Evolutionary conservation across 1,140 invertebrate genomes (phyloP).

Genomic region (Gryon sp.): DNA sequence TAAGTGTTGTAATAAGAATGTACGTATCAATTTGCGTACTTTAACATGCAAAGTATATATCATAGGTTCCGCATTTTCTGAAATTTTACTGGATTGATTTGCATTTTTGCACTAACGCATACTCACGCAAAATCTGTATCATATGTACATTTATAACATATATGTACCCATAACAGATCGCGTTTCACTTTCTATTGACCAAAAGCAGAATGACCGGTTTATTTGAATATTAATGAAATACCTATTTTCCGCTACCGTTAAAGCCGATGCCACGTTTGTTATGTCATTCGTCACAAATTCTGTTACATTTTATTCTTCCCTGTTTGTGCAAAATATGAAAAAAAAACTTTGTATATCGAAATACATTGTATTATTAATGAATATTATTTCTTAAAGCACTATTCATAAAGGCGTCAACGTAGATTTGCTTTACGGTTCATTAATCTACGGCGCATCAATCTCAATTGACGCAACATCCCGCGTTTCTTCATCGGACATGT

Average conservation of each 20-base stretch:
- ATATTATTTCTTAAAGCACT: too few species aligned
- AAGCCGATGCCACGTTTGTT: slow-evolving; percentile 18
- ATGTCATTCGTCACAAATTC: slow-evolving; percentile 25
- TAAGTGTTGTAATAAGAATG: too few species aligned
- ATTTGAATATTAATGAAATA: slow-evolving; percentile 53
- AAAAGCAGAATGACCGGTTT: slow-evolving; percentile 46
- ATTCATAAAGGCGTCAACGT: background rate
- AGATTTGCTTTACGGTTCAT: slow-evolving; percentile 5
- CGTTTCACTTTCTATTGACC: slow-evolving; percentile 54
- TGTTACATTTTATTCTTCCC: slow-evolving; percentile 15
- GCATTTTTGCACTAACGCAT: background rate
- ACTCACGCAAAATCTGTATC: background rate
- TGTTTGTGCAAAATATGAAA: too few species aligned
- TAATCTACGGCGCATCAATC: slow-evolving; percentile 21
- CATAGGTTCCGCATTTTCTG: too few species aligned
- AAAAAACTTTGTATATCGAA: too few species aligned
- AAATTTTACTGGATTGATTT: too few species aligned
- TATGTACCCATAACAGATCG: slow-evolving; percentile 7
- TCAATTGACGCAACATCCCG: slow-evolving; percentile 34
- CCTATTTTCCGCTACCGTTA: slow-evolving; percentile 16
- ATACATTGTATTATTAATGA: too few species aligned
- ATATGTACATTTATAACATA: too few species aligned
- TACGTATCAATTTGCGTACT: too few species aligned
- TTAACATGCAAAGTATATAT: too few species aligned
- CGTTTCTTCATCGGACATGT: slow-evolving; percentile 38